Evolutionary conservation across 2,797 vertebrate species (phyloP), one percentile per base, ranked within the genome.

Genomic region (Todus mexicanus): DNA sequence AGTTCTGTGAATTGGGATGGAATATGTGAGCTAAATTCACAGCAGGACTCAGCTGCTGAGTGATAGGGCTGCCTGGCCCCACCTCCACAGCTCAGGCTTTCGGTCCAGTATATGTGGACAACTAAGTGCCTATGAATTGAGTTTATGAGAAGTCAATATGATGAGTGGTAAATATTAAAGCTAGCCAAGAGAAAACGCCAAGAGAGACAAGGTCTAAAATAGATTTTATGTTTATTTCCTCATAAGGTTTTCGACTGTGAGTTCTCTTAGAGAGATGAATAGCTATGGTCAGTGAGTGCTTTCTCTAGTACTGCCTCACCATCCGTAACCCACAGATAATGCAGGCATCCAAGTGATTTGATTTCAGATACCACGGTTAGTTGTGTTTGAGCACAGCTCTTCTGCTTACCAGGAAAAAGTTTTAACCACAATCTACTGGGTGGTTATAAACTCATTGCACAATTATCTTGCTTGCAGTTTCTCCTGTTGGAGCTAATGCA

Each of bases 141-240:
- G 9, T 59, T 94, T 92, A 21, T 31, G 42, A 87, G 69, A 68
- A 84, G 31, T 59, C 75, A 87, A 4, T 57, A 25, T 12, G 48
- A 51, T 84, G 59, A 69, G 54, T 84, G 59, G 76, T 61, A 92
- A 91, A 89, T 85, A 79, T 57, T 82, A 82, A 77, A 89, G 66
- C 70, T 38, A 40, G 70, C 79, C 87, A 92, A 77, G 75, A 82
- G 64, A 79, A 84, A 87, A 85, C 59, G 69, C 57, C 86, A 70
- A 95, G 43, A 83, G 42, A 82, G 53, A 61, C 65, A 71, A 69
- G 23, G 31, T 75, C 83, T 64, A 89, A 95, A 94, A 94, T 95
- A 92, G 73, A 86, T 78, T 93, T 86, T 70, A 31, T 87, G 70
- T 72, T 92, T 90, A 53, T 92, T 93, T 91, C 89, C 89, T 84